Conservation (phyloP, 1,140 invertebrate species). For the Helicoverpa zea region DNA sequence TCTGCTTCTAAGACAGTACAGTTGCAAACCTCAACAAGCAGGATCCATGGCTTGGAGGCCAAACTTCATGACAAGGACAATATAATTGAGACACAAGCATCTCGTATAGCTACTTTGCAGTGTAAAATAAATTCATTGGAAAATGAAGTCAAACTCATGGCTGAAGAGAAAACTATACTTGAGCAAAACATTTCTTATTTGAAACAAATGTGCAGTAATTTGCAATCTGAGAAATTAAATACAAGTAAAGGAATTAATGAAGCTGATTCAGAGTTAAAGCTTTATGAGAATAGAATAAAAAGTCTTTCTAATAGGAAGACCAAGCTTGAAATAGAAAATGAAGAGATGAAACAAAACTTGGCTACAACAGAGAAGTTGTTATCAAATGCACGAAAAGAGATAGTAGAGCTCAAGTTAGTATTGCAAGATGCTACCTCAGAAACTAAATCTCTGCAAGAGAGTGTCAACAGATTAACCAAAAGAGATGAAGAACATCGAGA, state of each 20-base stretch:
- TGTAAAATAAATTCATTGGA: constrained; percentile 80
- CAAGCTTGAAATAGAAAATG: constrained; percentile 74
- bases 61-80: constrained; percentile 80
- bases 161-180: constrained; percentile 78
- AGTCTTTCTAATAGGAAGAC: constrained; percentile 73
- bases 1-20: constrained; percentile 88
- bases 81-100: constrained; percentile 79
- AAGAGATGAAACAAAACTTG: constrained; percentile 73
- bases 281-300: constrained; percentile 83
- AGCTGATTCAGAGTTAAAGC: constrained; percentile 79
- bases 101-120: constrained; percentile 76
- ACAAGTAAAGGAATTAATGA: constrained; percentile 65
- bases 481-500: constrained; percentile 66
- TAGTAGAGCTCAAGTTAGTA: constrained; percentile 83
- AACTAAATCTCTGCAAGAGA: constrained; percentile 78
- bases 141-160: constrained; percentile 81
- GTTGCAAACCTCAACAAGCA: constrained; percentile 79
- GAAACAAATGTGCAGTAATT: constrained; percentile 82
- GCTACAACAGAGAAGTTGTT: constrained; percentile 80
- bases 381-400: constrained; percentile 81
- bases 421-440: constrained; percentile 84
- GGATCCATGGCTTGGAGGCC: constrained; percentile 79
- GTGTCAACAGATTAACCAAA: constrained; percentile 70
- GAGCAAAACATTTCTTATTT: constrained; percentile 82
- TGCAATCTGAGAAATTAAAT: constrained; percentile 73